Conservation (phyloP, 2,113 vertebrate genomes). For the Ondatra zibethicus region DNA sequence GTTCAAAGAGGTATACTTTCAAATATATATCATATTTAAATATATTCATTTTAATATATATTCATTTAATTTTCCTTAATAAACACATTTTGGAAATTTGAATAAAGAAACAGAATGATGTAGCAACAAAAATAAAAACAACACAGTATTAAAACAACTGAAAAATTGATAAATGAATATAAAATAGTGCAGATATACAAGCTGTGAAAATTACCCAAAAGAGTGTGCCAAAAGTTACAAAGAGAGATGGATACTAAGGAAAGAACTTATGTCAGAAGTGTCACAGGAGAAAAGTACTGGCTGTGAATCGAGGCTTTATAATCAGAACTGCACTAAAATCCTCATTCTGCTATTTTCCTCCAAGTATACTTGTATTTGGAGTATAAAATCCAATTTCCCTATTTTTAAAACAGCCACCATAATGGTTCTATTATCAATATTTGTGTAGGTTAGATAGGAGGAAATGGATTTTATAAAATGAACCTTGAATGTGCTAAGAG, state of each 20-base stretch:
- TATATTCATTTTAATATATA: not conserved
- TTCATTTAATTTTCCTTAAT: conserved; percentile 13
- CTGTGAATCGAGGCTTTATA: not conserved
- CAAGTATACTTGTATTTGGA: not conserved
- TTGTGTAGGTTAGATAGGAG: not conserved
- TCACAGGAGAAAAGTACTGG: not conserved
- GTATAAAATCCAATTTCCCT: not conserved
- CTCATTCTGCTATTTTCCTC: not conserved
- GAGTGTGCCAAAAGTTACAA: not conserved
- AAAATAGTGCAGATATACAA: not conserved
- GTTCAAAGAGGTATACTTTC: not conserved
- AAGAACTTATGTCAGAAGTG: not conserved
- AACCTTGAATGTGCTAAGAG: not conserved
- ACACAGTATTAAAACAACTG: not conserved
- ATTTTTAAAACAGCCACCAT: not conserved
- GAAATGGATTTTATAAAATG: not conserved
- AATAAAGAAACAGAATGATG: not conserved
- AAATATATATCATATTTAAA: not conserved
- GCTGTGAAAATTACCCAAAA: not conserved
- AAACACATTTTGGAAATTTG: conserved; percentile 9
- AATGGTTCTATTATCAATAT: not conserved
- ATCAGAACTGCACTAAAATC: not conserved
- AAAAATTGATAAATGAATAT: not conserved
- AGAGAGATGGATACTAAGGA: not conserved
- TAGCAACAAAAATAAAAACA: conserved; percentile 28